Percentiles rank a stretch among this genome's conserved stretches.
Evolutionary conservation across 1,140 invertebrate species (phyloP).

Genomic region (Druon quercuslanigerum): DNA sequence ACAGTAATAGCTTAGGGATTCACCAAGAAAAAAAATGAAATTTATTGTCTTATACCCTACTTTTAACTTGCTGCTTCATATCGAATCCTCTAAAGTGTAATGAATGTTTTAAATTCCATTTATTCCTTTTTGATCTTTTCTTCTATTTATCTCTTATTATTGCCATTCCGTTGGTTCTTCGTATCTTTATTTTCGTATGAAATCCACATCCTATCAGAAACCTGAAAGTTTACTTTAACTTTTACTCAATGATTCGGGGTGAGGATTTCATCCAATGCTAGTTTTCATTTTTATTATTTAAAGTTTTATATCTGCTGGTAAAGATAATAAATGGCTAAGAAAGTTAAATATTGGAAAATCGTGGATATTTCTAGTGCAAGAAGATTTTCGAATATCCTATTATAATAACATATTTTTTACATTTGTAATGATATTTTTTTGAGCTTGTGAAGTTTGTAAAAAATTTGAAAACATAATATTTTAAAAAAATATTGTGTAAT

Average conservation of each 20-base stretch:
- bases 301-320: no score
- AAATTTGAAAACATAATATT: no score
- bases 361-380: no score
- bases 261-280: no score
- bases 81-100: neutral
- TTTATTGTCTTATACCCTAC: neutral
- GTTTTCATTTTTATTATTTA: no score
- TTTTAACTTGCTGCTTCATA: neutral
- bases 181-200: neutral
- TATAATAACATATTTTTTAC: no score
- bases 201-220: slow-evolving; percentile 15
- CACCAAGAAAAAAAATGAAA: neutral
- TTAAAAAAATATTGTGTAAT: no score
- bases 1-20: neutral
- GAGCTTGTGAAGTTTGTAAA: no score
- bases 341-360: no score
- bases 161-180: neutral
- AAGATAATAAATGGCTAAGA: no score
- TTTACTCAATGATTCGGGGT: neutral
- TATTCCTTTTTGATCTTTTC: neutral
- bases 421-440: no score
- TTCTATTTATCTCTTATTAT: neutral
- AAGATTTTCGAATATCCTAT: no score
- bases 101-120: neutral
- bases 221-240: slow-evolving; percentile 14